Conservation (phyloP, 2,888 invertebrate species). For the Thysanoteuthis rhombus region DNA sequence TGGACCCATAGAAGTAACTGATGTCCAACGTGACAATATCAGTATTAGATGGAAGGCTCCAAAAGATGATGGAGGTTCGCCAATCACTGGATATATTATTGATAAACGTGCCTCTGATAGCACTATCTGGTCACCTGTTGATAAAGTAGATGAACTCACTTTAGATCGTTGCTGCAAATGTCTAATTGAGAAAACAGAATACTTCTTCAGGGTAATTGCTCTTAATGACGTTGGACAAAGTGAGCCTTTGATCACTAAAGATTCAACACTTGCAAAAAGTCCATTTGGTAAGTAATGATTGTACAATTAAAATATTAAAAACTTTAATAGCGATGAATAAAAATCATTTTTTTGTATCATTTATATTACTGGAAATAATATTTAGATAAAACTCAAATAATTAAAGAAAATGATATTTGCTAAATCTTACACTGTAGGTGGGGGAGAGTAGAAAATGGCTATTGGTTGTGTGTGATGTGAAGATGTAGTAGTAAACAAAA, state of each 20-base stretch:
- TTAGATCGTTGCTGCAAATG: slow-evolving; percentile 45
- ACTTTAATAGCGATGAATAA: neutral
- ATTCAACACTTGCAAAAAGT: slow-evolving; percentile 52
- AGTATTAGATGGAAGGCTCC: slow-evolving; percentile 65
- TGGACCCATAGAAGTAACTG: slow-evolving; percentile 44
- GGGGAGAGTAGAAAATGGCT: too few relatives aligned
- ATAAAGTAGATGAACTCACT: slow-evolving; percentile 41
- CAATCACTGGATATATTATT: slow-evolving; percentile 56
- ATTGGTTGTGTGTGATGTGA: too few relatives aligned
- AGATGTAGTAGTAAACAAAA: too few relatives aligned
- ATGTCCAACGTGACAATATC: slow-evolving; percentile 53
- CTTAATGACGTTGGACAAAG: slow-evolving; percentile 91
- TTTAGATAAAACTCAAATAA: too few relatives aligned
- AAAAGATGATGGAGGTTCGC: slow-evolving; percentile 62
- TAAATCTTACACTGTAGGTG: too few relatives aligned
- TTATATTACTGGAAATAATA: too few relatives aligned
- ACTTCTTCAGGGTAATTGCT: slow-evolving; percentile 87
- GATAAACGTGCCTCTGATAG: slow-evolving; percentile 65
- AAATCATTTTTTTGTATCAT: neutral
- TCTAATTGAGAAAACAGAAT: slow-evolving; percentile 67
- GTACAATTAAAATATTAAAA: neutral
- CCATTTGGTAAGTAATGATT: slow-evolving; percentile 52
- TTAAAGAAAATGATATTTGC: too few relatives aligned
- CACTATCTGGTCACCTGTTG: slow-evolving; percentile 49
- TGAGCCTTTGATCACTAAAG: slow-evolving; percentile 68